phyloP scores from a whole-genome alignment of 2,113 vertebrate genomes.

The Loxodonta africana region DNA sequence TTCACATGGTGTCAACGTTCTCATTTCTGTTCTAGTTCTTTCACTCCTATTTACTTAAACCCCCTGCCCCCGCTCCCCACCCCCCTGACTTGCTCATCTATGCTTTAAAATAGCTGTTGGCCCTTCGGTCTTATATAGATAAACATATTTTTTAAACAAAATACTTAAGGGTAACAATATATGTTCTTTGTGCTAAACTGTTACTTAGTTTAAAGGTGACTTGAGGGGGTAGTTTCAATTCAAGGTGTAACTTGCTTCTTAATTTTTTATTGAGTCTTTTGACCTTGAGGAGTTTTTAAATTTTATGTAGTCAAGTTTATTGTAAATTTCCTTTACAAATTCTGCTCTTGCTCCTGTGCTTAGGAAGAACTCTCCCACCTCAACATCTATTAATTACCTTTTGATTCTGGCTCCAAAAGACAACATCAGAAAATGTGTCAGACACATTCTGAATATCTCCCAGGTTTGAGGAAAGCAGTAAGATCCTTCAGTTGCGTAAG shows the following conservation, averaged over 20 bases:
- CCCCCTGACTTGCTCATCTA: neutral
- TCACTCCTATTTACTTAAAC: neutral
- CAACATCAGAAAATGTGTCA: constrained; percentile 4
- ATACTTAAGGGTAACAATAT: neutral
- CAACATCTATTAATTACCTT: constrained; percentile 4
- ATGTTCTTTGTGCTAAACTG: neutral
- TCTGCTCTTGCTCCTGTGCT: constrained; percentile 1
- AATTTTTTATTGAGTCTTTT: constrained; percentile 58
- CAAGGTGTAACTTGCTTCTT: constrained; percentile 31
- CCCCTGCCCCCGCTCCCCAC: neutral
- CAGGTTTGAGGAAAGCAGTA: neutral
- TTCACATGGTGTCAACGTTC: neutral
- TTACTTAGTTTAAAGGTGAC: neutral
- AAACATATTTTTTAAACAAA: neutral
- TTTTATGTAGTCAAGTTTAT: constrained; percentile 26
- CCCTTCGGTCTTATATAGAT: neutral
- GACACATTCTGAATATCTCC: neutral
- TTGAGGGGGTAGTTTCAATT: neutral
- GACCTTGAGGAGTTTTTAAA: neutral
- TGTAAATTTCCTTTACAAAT: constrained; percentile 57
- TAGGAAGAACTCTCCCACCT: neutral
- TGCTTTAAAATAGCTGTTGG: neutral
- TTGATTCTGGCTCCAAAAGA: constrained; percentile 41
- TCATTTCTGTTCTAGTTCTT: neutral
- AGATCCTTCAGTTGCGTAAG: constrained; percentile 17